Evolutionary conservation across 53 echinoderm and acorn worm genomes (phyloP), one percentile per base, ranked within the genome.

Genomic region (Holothuria scabra): DNA sequence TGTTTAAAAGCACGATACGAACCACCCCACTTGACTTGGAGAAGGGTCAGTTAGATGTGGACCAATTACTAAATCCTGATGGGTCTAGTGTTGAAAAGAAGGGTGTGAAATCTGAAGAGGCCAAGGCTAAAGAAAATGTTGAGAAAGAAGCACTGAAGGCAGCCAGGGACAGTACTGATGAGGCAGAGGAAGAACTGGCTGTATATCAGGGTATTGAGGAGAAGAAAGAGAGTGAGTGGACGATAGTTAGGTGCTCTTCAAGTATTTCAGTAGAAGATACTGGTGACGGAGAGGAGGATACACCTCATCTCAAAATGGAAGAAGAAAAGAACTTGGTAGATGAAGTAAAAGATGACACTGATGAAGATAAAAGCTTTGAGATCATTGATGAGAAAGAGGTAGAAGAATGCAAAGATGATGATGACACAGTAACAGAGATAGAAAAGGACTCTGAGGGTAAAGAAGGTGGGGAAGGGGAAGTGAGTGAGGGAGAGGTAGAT

Each of bases 61-160:
- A 81, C 22, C 38, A 81, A 28, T 63, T 81, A 8, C 65, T 81
- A 22, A 34, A 63, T 22, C 82, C 82, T 33, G 62, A 62, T 60
- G 82, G 65, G 19, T 28, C 10, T 0, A 64, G 35, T 24, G 31
- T 6, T 1, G 9, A 8, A 14, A 28, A 81, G 44, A 79, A 79
- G n/a, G 30, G 41, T 48, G 65, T 22, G 3, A 81, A 63, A 23
- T 61, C 64, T 2, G 26, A 62, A 20, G 82, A 81, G 34, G 62
- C 21, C 2, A 37, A 32, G 11, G 65, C 62, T 19, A 22, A 34
- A 41, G 16, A 81, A 38, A 26, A 14, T 5, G 29, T 81, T 34
- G 82, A 81, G 32, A 62, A 81, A 59, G 82, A 81, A 32, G 82
- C 82, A 28, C 65, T 62, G 49, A 81, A 81, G 34, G 80, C 60